Evolutionary conservation across 2,797 vertebrate species (phyloP).

Genomic region (Phalanger gymnotis): DNA sequence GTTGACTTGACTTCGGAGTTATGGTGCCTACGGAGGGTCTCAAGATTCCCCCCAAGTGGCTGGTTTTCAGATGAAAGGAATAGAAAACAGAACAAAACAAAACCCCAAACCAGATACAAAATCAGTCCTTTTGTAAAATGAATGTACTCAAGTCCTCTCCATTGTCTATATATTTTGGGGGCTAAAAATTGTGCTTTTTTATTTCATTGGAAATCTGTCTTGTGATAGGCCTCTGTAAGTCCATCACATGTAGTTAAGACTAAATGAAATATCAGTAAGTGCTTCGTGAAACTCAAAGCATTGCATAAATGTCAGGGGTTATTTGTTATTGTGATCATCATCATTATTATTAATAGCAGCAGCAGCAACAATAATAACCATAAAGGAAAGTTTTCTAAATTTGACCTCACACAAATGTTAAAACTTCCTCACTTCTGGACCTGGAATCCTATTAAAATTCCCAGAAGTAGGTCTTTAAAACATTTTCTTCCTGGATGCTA

Average conservation of each 20-base stretch:
- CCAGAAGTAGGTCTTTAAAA: not conserved
- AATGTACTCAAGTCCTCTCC: not conserved
- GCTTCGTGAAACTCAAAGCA: not conserved
- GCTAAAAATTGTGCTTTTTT: not conserved
- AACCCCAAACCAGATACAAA: not conserved
- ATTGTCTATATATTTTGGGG: not conserved
- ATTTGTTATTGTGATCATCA: not conserved
- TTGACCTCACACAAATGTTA: not conserved
- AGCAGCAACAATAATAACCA: not conserved
- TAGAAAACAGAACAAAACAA: not conserved
- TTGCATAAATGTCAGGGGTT: not conserved
- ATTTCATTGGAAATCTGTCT: not conserved
- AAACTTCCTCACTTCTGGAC: not conserved
- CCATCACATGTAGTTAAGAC: not conserved
- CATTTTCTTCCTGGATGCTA: too few species aligned
- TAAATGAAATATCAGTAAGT: not conserved
- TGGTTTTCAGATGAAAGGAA: conserved; percentile 10
- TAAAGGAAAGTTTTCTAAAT: not conserved
- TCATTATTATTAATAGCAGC: not conserved
- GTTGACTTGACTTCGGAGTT: not conserved
- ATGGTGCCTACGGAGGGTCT: not conserved
- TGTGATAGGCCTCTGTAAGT: not conserved
- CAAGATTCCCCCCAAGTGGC: not conserved
- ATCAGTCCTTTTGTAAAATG: not conserved
- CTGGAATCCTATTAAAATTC: not conserved